A percentile compares a stretch with the other conserved stretches of the same genome.
Evolutionary conservation across 2,888 invertebrate genomes (phyloP).

Genomic region (Patella caerulea): DNA sequence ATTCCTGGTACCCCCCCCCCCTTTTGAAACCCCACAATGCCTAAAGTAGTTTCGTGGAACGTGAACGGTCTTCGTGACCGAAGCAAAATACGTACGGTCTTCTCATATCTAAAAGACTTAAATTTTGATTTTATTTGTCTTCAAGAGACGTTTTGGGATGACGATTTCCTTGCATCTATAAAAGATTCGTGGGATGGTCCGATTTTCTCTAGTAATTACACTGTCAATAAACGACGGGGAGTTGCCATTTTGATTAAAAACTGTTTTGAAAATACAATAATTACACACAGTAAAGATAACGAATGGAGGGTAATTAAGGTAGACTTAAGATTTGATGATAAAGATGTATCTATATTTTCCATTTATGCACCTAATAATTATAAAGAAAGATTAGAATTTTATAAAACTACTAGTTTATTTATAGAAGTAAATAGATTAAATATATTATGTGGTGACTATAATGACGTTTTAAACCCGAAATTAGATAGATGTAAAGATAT

Average conservation of each 20-base stretch:
- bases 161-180: background rate
- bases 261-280: background rate
- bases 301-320: constrained; percentile 20
- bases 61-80: background rate
- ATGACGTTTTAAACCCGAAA: background rate
- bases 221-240: constrained; percentile 4
- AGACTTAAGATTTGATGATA: background rate
- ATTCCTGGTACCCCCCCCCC: too few relatives aligned
- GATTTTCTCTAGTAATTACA: background rate
- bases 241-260: constrained; percentile 17
- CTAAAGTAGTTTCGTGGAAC: background rate
- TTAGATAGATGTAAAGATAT: background rate
- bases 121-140: constrained; percentile 6
- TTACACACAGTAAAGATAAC: background rate
- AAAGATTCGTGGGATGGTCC: constrained; percentile 14
- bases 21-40: background rate
- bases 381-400: constrained; percentile 16
- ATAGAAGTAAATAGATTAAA: background rate
- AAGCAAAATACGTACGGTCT: background rate
- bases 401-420: background rate
- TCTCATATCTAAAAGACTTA: background rate
- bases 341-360: constrained; percentile 21
- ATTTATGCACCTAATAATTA: constrained; percentile 26
- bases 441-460: background rate
- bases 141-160: constrained; percentile 21